Evolutionary conservation across 2,888 invertebrate species (phyloP), one percentile per base, ranked within the genome.

Genomic region (Noctua pronuba): DNA sequence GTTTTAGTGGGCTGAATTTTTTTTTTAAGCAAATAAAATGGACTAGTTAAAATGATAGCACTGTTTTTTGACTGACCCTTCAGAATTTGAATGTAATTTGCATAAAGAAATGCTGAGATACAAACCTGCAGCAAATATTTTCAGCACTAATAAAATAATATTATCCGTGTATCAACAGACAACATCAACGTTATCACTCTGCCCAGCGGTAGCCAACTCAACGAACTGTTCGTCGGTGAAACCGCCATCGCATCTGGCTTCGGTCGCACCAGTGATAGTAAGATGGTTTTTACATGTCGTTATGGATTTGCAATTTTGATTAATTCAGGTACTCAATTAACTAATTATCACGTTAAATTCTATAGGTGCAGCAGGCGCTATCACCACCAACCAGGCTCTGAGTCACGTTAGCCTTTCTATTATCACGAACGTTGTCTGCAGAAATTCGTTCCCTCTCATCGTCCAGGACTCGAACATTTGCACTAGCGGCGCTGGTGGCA

Each of bases 181-280:
- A 78, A 11, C n/a, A 93, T 94, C 44, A 65, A 71, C 1, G 66
- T 89, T 2, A 83, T 94, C 18, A 80, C 89, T n/a, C 75, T 94
- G 11, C 92, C 94, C 21, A 68, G 85, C 66, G 92, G 91, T n/a
- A 16, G 74, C 21, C 35, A 62, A 10, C 62, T 62, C 10, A 62
- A 62, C 38, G n/a, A 46, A 67, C 74, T 95, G 89, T 62, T 62
- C 72, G 87, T 77, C 41, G 92, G 92, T 44, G 46, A 74, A 4
- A 76, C 55, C 0, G 95, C 92, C 55, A 72, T 89, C 55, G 95
- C 94, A 31, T 93, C 94, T 28, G 95, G 95, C 52, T 95, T 91
- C 70, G 95, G 95, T 49, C 68, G 68, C 31, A 68, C 68, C 35
- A 18, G 16, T 16, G 68, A 68, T n/a, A 35, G 49, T 68, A 49